Base-by-base conservation (phyloP, 2,888 invertebrate species). In the Drosophila paramelanica region DNA sequence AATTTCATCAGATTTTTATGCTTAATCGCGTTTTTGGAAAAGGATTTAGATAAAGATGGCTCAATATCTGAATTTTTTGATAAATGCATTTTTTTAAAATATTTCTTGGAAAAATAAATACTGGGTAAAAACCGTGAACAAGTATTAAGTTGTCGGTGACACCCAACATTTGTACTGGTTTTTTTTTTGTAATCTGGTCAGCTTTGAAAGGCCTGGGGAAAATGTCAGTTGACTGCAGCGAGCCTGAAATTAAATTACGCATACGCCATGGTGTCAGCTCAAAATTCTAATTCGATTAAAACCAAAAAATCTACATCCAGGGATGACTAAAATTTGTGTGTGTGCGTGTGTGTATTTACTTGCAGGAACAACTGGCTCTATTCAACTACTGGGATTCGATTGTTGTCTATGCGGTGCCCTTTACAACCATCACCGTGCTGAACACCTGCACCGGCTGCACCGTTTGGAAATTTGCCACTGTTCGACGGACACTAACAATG, bases 381-480 rank as follows among this genome's bases (percentile, higher is more conserved):
- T 95, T 96, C 84, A 96, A 96, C 91, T 91, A 95, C 55, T 92
- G 95, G 60, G 97, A 97, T 90, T 95, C 96, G 1, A 91, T 95
- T 42, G 83, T 96, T 3, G 95, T 96, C 0, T 95, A 97, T 88
- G 93, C 95, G 6, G 89, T 96, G 39, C 97, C 97, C 2, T 94
- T 97, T 77, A 93, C 94, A 2, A 92, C 95, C 46, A 96, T 97
- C 69, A 93, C 95, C 3, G 91, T 95, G 5, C 92, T 97, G 68
- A 97, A 97, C 89, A 92, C 94, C 0, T 93, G 95, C 86, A 97
- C 97, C 49, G 94, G 94, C 66, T 92, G 93, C 23, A 95, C 95
- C 2, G 95, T 97, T 17, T 95, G 94, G 93, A 93, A 94, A 52
- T 92, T 95, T 75, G 94, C 93, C 42, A 92, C 92, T 11, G 92